Percentiles rank a stretch among this genome's conserved stretches.
Conservation (phyloP, 2,797 vertebrate genomes). For the Apogon talboti region DNA sequence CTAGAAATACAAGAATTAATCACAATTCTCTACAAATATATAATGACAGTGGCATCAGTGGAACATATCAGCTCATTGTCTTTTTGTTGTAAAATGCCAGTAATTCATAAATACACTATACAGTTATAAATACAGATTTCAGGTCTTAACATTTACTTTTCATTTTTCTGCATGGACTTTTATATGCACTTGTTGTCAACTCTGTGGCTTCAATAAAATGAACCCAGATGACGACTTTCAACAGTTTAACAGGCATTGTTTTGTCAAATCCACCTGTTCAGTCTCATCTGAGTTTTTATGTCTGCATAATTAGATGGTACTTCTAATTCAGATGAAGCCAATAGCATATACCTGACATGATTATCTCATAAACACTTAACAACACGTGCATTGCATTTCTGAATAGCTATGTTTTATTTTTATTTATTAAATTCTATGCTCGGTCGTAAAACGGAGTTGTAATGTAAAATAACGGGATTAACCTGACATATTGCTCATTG, state of each 20-base stretch:
- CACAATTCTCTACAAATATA: too few relatives aligned
- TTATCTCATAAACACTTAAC: too few relatives aligned
- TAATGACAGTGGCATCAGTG: too few relatives aligned
- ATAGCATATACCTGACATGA: background rate
- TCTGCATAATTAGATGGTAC: background rate
- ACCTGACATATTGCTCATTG: background rate
- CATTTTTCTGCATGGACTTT: conserved; percentile 3
- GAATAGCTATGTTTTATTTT: background rate
- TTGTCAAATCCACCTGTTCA: conserved; percentile 15
- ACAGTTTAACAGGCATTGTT: conserved; percentile 18
- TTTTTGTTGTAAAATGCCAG: too few relatives aligned
- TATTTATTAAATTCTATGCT: background rate
- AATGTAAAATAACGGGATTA: background rate
- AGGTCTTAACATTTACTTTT: conserved; percentile 1
- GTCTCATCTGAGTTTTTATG: conserved; percentile 8
- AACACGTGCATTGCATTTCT: too few relatives aligned
- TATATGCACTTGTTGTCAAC: conserved; percentile 21
- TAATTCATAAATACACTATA: too few relatives aligned
- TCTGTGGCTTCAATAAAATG: conserved; percentile 9
- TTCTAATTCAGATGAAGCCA: background rate
- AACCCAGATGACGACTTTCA: conserved; percentile 14
- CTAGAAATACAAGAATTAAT: too few relatives aligned
- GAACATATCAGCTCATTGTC: too few relatives aligned
- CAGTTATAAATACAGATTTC: background rate
- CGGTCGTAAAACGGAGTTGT: background rate